Evolutionary conservation across 2,888 invertebrate species (phyloP).

Genomic region (Drosophila pegasa): DNA sequence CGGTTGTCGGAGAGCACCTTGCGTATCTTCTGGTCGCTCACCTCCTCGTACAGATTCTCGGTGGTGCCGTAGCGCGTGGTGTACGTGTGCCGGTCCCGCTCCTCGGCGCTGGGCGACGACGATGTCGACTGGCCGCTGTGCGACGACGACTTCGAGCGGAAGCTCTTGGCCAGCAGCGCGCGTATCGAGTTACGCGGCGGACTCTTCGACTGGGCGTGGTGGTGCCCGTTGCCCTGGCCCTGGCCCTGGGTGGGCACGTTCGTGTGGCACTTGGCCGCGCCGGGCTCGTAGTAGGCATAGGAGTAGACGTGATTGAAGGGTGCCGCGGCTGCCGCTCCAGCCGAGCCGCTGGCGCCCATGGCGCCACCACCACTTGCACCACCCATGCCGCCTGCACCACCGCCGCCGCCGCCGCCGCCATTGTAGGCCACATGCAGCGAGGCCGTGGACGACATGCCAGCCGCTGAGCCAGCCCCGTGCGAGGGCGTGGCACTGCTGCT

Average conservation of each 20-base stretch:
- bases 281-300: slow-evolving; percentile 93
- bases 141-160: slow-evolving; percentile 82
- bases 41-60: slow-evolving; percentile 86
- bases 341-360: slow-evolving; percentile 15
- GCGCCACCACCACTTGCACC: slow-evolving; percentile 17
- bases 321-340: slow-evolving; percentile 44
- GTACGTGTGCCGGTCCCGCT: slow-evolving; percentile 87
- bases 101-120: slow-evolving; percentile 80
- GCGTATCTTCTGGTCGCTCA: slow-evolving; percentile 84
- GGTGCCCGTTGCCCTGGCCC: slow-evolving; percentile 54
- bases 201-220: slow-evolving; percentile 81
- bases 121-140: slow-evolving; percentile 79
- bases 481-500: slow-evolving; percentile 76
- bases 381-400: background rate
- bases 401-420: slow-evolving; percentile 42
- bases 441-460: slow-evolving; percentile 61
- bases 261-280: slow-evolving; percentile 87
- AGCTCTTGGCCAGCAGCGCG: slow-evolving; percentile 83
- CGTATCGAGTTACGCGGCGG: slow-evolving; percentile 84
- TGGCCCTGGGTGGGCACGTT: slow-evolving; percentile 86
- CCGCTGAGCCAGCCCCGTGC: slow-evolving; percentile 56
- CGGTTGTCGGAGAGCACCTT: slow-evolving; percentile 86
- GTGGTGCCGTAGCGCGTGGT: slow-evolving; percentile 93
- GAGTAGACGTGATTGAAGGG: slow-evolving; percentile 88
- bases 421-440: slow-evolving; percentile 71